phyloP scores from a whole-genome alignment of 2,888 invertebrate genomes.

The Gerosis bhagava region DNA sequence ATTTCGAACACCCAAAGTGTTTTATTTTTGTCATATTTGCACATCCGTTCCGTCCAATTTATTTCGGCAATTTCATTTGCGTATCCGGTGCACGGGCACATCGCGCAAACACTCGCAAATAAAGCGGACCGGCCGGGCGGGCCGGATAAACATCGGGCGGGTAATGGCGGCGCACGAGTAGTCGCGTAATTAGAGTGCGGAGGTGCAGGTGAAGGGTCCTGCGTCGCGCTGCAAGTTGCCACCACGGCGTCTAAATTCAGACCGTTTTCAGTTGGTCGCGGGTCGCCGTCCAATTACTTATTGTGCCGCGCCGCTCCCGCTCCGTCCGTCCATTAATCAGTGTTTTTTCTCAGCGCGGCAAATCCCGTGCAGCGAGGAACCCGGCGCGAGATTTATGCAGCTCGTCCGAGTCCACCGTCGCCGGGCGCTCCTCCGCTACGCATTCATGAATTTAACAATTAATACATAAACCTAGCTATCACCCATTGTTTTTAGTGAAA shows the following conservation, averaged over 20 bases:
- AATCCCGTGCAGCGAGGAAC: constrained; percentile 36
- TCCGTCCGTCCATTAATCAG: constrained; percentile 38
- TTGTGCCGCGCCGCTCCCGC: constrained; percentile 35
- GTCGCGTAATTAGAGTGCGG: too few relatives aligned
- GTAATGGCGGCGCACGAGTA: background rate
- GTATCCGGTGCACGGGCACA: constrained; percentile 19
- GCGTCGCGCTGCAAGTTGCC: too few relatives aligned
- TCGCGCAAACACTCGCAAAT: constrained; percentile 24
- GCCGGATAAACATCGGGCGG: background rate
- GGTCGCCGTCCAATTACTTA: constrained; percentile 41
- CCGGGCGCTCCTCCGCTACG: constrained; percentile 1
- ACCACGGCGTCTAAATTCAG: constrained; percentile 9
- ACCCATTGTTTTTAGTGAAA: constrained; percentile 8
- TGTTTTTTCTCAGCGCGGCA: constrained; percentile 37
- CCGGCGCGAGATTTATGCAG: constrained; percentile 39
- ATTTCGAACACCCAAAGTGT: too few relatives aligned
- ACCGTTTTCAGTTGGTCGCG: constrained; percentile 15
- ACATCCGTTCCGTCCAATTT: constrained; percentile 26
- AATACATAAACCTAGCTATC: constrained; percentile 12
- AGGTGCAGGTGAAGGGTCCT: too few relatives aligned
- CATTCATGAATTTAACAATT: constrained; percentile 17
- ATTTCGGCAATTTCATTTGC: constrained; percentile 24
- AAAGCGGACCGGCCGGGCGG: constrained; percentile 17
- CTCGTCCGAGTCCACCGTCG: constrained; percentile 13
- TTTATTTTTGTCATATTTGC: constrained; percentile 24